Base-by-base conservation (phyloP, 1,140 invertebrate genomes). In the Papilio xuthus region DNA sequence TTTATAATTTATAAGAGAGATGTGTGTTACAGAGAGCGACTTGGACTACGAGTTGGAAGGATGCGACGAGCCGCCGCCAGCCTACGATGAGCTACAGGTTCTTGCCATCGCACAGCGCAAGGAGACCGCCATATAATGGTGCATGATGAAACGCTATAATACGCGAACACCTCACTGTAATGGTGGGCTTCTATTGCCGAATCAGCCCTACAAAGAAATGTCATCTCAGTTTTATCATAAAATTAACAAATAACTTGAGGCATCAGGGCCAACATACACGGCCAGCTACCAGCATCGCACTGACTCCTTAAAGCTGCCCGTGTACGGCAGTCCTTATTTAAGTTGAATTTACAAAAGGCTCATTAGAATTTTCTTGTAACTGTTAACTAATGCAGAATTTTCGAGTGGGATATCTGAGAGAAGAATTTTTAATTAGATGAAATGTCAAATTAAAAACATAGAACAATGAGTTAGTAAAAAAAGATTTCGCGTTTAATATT, bases 41-140 rank as follows among this genome's bases (percentile, higher is more conserved):
- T 78, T 93, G 26, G 91, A 93, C 60, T 84, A 91, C 73, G 91
- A 93, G n/a, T 72, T 91, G 60, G 89, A 90, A 10, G 86, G 80
- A 13, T 82, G 84, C 70, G 87, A 90, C 75, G 90, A 92, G 77
- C 82, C 82, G 0, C 89, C 89, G 20, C 90, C 92, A 12, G 80
- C 87, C 10, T 91, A 92, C 82, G 83, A 91, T 77, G 88, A 90
- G 77, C 77, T 90, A 18, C 86, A 86, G 26, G 84, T 84, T 32
- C 81, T 86, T n/a, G 77, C 77, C n/a, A 70, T 71, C 9, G 75
- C 80, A 2, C 85, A 89, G 37, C 79, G 82, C 76, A 90, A 89
- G 73, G 91, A 92, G 72, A 93, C 91, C 1, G 91, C 91, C 4
- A 93, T 93, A 75, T 93, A 88, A 81, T 72, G 69, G 13, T 23